Percentiles rank a stretch among this genome's conserved stretches.
Conservation (phyloP, 2,797 vertebrate species). For the Halcyon badia region DNA sequence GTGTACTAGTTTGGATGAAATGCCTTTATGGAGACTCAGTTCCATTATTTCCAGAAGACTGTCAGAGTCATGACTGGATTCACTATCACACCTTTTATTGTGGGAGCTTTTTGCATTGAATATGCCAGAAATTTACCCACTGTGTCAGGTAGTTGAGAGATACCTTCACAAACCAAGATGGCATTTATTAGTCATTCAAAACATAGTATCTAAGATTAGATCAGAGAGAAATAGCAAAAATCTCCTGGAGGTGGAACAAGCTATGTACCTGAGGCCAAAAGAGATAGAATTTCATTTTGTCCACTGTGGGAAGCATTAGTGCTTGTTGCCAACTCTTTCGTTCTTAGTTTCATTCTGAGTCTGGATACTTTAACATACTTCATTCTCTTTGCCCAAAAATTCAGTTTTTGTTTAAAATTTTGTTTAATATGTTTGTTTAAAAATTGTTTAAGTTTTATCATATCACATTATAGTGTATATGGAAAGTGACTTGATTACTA, state of each 20-base stretch:
- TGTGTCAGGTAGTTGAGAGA: background rate
- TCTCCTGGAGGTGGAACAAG: background rate
- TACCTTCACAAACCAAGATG: background rate
- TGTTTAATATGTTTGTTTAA: background rate
- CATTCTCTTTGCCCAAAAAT: background rate
- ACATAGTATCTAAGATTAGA: background rate
- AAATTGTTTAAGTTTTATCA: background rate
- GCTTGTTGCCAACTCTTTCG: background rate
- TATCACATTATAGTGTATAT: background rate
- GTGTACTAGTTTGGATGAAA: background rate
- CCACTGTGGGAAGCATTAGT: background rate
- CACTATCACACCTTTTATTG: background rate
- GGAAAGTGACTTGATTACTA: background rate
- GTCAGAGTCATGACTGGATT: background rate
- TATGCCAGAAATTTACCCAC: background rate
- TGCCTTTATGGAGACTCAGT: background rate
- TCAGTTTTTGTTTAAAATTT: background rate
- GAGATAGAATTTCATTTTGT: background rate
- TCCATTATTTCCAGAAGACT: background rate
- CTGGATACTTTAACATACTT: background rate
- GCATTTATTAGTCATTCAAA: background rate
- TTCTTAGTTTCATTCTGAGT: background rate
- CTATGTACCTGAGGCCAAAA: background rate
- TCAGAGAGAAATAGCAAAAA: background rate
- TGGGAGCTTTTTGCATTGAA: accelerated